Evolutionary conservation across 2,113 vertebrate species (phyloP).

Genomic region (Sterna hirundo): DNA sequence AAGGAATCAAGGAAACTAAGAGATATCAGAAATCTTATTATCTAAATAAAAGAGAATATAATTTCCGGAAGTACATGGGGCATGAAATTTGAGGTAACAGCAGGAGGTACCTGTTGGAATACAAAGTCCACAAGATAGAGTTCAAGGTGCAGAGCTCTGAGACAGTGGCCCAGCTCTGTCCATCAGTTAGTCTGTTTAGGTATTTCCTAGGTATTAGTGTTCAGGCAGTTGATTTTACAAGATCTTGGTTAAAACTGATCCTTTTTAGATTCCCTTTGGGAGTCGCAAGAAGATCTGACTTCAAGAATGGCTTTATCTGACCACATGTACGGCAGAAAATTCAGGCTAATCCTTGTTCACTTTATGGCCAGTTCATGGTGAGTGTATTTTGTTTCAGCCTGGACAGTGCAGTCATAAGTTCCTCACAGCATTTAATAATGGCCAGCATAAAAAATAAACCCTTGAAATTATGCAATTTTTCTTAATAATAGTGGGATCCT

Average conservation of each 20-base stretch:
- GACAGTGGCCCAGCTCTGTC: neutral
- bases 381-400: neutral
- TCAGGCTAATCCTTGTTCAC: neutral
- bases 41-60: neutral
- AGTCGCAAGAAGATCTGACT: neutral
- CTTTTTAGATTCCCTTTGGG: neutral
- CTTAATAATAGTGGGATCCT: neutral
- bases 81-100: neutral
- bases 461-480: neutral
- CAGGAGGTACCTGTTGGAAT: neutral
- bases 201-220: neutral
- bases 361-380: neutral
- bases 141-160: neutral
- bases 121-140: neutral
- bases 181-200: neutral
- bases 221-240: neutral
- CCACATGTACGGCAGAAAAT: neutral
- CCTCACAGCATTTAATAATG: neutral
- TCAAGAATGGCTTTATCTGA: neutral
- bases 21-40: neutral
- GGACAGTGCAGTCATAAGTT: neutral
- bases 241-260: neutral
- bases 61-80: neutral
- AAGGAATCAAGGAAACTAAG: neutral
- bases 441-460: neutral